Evolutionary conservation across 2,797 vertebrate species (phyloP), one percentile per base, ranked within the genome.

Genomic region (Morus bassanus): DNA sequence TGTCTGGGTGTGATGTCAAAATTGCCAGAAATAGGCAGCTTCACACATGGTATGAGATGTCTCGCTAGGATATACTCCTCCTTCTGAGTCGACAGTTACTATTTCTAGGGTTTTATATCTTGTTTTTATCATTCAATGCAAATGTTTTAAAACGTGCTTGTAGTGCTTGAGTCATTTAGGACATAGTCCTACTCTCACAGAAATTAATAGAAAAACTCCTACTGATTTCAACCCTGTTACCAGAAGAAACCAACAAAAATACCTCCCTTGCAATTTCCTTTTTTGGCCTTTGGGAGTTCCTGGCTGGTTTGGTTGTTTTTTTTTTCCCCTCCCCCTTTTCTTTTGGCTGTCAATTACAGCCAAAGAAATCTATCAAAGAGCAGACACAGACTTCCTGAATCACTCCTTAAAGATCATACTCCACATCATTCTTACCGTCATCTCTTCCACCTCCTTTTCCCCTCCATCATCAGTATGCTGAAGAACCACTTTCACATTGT

Each of bases 11-110:
- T 0, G 1, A 89, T 90, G 88, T 95, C 59, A 96, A 76, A 96
- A 91, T 76, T 73, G 43, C 91, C 84, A 96, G 81, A 91, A 97
- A 96, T 94, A 96, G 84, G 84, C 78, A 77, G 77, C 64, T 72
- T 92, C 78, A 82, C 95, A 96, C 88, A 94, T 83, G 81, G 77
- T 50, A 91, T 67, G 80, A 94, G 70, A 93, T 77, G 81, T 80
- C 83, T 95, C 1, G 1, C 87, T 88, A 88, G 95, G 80, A 93
- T 92, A 53, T 59, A 95, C 88, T 80, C 50, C 72, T 90, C 83
- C 81, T 93, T 87, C 80, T 89, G 92, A 96, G 82, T 88, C 12
- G 16, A 91, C 85, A 81, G 79, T 91, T 95, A 73, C 91, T 97
- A 95, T 96, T 96, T 94, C 68, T 37, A 78, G 95, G 69, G 59